phyloP scores from a whole-genome alignment of 1,140 invertebrate genomes.

The Caenorhabditis briggsae region DNA sequence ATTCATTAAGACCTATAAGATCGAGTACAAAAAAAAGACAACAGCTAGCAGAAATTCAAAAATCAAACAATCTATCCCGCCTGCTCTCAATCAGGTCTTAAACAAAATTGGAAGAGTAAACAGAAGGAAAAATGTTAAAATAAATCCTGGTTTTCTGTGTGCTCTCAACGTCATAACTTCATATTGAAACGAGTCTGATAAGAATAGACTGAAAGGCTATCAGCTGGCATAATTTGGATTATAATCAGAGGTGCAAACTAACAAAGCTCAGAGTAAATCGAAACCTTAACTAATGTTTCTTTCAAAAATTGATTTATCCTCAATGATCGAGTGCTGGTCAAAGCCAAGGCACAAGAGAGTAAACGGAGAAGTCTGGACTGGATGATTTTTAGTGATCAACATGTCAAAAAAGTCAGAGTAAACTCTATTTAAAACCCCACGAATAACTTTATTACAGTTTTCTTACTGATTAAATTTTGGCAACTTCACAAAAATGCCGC shows the following conservation, averaged over 20 bases:
- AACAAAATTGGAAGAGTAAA: constrained; percentile 32
- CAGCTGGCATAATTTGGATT: constrained; percentile 11
- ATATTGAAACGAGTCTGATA: constrained; percentile 24
- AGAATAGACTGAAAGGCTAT: not conserved
- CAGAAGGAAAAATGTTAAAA: constrained; percentile 4
- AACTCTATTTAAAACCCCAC: not conserved
- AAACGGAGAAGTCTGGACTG: no score
- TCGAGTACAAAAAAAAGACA: not conserved
- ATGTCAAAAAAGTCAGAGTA: no score
- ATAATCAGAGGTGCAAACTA: not conserved
- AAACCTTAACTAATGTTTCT: no score
- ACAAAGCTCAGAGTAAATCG: no score
- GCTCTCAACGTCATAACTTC: constrained; percentile 34
- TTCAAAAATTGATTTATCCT: no score
- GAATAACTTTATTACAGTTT: no score
- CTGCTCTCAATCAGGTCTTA: not conserved
- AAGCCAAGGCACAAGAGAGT: no score
- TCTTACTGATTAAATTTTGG: no score
- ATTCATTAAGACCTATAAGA: not conserved
- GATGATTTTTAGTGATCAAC: no score
- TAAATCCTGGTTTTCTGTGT: constrained; percentile 39
- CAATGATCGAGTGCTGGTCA: constrained; percentile 11
- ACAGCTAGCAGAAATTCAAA: not conserved
- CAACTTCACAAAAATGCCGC: not conserved
- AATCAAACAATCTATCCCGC: constrained; percentile 41